Percentiles rank a stretch among this genome's conserved stretches.
phyloP scores from a whole-genome alignment of 2,888 invertebrate genomes.

The Sinotaia quadrata region DNA sequence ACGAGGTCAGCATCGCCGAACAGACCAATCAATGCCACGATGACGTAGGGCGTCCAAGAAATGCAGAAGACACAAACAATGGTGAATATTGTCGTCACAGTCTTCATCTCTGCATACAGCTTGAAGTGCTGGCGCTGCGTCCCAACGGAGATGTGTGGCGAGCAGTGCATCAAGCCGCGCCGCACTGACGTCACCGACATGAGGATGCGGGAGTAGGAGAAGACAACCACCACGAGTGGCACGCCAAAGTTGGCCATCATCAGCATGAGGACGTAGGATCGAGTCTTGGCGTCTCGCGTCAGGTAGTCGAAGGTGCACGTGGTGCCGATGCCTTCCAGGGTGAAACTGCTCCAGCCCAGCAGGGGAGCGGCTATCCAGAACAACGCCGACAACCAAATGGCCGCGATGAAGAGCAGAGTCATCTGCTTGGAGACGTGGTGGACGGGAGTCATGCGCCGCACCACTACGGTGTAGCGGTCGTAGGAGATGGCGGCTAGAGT shows the following conservation, averaged over 20 bases:
- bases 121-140: background rate
- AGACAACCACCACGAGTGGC: constrained; percentile 34
- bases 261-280: constrained; percentile 33
- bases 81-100: constrained; percentile 24
- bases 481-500: constrained; percentile 41
- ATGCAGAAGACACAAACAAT: constrained; percentile 78
- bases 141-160: constrained; percentile 26
- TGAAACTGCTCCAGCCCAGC: constrained; percentile 35
- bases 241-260: constrained; percentile 35
- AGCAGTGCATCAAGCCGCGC: constrained; percentile 25
- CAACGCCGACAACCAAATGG: constrained; percentile 35
- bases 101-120: constrained; percentile 20
- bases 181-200: constrained; percentile 26
- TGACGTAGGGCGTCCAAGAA: constrained; percentile 87
- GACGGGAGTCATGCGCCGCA: constrained; percentile 27
- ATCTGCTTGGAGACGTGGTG: constrained; percentile 29
- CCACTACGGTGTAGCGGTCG: constrained; percentile 40
- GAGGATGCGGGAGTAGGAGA: constrained; percentile 36
- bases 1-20: constrained; percentile 78
- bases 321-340: constrained; percentile 41
- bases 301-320: constrained; percentile 45
- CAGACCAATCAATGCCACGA: constrained; percentile 83
- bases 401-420: constrained; percentile 24
- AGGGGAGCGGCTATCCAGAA: constrained; percentile 37
- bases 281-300: constrained; percentile 15